These are phyloP conservation scores for Oryzias woworae DNA, from an alignment of 2,113 vertebrate genomes.

Conservation along the genomic window DNA sequence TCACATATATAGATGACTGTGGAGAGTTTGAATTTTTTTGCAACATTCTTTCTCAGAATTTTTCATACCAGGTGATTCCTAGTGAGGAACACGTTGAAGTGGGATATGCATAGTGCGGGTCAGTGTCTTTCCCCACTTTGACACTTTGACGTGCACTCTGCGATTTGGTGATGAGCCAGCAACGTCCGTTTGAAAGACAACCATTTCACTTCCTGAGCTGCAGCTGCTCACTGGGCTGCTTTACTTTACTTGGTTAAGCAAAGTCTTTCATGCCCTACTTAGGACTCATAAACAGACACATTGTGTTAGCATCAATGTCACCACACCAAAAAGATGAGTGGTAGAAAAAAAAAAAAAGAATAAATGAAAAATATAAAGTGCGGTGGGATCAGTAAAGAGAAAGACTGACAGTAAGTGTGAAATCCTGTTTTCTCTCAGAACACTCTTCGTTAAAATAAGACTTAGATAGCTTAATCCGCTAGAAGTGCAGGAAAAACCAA, in stretches of 20 bases:
- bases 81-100: neutral
- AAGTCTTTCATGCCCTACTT: constrained; percentile 64
- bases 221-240: constrained; percentile 16
- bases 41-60: no score
- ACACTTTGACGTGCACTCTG: neutral
- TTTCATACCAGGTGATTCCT: no score
- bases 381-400: constrained; percentile 61
- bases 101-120: neutral
- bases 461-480: constrained; percentile 55
- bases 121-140: neutral
- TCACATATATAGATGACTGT: no score
- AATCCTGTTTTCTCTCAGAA: constrained; percentile 73
- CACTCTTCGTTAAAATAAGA: constrained; percentile 58
- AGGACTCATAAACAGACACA: constrained; percentile 65
- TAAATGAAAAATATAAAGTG: constrained; percentile 75
- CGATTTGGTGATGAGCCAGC: neutral
- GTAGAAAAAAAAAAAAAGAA: constrained; percentile 52
- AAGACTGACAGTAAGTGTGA: constrained; percentile 72
- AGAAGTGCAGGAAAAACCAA: constrained; percentile 51
- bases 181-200: neutral
- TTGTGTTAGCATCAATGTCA: constrained; percentile 72
- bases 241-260: constrained; percentile 38
- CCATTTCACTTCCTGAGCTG: neutral
- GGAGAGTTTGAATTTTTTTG: no score
- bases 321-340: constrained; percentile 47